Percentiles rank a stretch among this genome's conserved stretches.
Evolutionary conservation across 2,888 invertebrate species (phyloP).

Genomic region (Dilophus febrilis): DNA sequence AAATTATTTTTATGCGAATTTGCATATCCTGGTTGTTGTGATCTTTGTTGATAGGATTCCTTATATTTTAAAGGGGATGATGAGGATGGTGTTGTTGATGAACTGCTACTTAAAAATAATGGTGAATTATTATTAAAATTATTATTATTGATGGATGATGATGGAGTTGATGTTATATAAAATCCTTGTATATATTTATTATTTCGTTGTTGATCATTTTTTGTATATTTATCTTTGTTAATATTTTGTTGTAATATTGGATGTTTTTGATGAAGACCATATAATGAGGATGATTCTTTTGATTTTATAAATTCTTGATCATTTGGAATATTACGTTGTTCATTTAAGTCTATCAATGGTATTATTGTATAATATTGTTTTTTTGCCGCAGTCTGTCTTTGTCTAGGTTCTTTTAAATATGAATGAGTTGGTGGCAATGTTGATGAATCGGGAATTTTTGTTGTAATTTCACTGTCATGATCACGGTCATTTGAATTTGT

Average conservation of each 20-base stretch:
- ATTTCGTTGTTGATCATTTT: neutral
- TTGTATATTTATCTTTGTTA: neutral
- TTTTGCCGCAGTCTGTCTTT: neutral
- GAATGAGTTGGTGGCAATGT: too few relatives aligned
- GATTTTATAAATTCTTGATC: too few relatives aligned
- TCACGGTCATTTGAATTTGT: too few relatives aligned
- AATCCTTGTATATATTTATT: neutral
- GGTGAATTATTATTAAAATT: neutral
- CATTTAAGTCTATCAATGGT: too few relatives aligned
- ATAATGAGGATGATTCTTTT: neutral
- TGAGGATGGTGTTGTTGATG: neutral
- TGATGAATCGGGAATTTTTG: too few relatives aligned
- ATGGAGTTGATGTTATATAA: constrained; percentile 7
- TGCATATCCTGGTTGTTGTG: too few relatives aligned
- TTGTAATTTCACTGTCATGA: too few relatives aligned
- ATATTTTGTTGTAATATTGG: neutral
- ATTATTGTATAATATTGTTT: neutral
- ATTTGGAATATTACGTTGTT: too few relatives aligned
- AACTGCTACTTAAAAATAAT: neutral
- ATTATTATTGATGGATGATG: constrained; percentile 1
- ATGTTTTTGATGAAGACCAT: neutral
- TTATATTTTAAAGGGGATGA: neutral
- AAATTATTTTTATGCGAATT: too few relatives aligned
- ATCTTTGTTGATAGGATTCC: neutral
- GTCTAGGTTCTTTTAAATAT: neutral